Conservation (phyloP, 2,113 vertebrate species). For the Calypte anna region DNA sequence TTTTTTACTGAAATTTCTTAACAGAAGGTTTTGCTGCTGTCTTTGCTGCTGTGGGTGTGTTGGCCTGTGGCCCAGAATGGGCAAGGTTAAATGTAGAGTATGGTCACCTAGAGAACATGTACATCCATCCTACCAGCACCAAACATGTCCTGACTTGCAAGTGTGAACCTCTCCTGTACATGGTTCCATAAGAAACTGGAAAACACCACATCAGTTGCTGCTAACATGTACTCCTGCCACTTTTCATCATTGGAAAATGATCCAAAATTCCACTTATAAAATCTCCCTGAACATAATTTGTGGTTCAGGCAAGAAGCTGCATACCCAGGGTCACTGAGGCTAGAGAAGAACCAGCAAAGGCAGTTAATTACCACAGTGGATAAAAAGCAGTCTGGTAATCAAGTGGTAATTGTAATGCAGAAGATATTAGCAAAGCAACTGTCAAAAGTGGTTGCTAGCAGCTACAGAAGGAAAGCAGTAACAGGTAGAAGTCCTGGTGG, state of each 20-base stretch:
- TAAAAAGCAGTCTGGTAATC: background rate
- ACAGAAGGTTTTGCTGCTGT: background rate
- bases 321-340: background rate
- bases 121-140: background rate
- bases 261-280: background rate
- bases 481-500: background rate
- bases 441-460: background rate
- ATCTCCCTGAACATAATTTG: background rate
- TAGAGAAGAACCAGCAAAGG: background rate
- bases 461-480: background rate
- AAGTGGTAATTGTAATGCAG: background rate
- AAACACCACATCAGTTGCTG: background rate
- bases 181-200: background rate
- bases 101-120: background rate
- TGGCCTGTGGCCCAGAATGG: background rate
- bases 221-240: background rate
- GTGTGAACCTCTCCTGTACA: background rate
- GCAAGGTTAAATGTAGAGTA: background rate
- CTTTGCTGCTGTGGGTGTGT: background rate
- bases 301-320: constrained; percentile 8
- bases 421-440: background rate
- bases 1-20: background rate
- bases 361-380: constrained; percentile 15
- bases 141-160: background rate
- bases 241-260: background rate